Evolutionary conservation across 2,888 invertebrate genomes (phyloP).

Genomic region (Amaurobius ferox): DNA sequence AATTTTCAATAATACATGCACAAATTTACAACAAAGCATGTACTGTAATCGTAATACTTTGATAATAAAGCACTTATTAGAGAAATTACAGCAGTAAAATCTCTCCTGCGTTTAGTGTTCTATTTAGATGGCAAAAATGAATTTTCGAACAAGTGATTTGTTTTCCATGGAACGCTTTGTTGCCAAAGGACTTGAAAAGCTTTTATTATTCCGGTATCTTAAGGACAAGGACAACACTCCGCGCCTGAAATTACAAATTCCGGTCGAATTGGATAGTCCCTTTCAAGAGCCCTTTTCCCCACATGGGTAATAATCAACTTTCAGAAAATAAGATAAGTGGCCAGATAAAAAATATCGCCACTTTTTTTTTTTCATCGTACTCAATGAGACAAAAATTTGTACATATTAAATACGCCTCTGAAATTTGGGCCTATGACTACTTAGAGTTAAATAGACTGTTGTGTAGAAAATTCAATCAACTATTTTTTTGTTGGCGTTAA

Average conservation of each 20-base stretch:
- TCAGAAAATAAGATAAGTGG: constrained; percentile 24
- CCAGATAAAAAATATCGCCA: background rate
- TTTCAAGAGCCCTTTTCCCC: constrained; percentile 28
- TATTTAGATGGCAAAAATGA: constrained; percentile 58
- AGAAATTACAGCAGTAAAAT: no score
- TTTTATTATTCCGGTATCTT: constrained; percentile 57
- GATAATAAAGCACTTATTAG: background rate
- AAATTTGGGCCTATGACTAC: constrained; percentile 1
- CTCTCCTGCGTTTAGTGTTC: constrained; percentile 23
- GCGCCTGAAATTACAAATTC: constrained; percentile 61
- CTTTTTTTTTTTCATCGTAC: constrained; percentile 3
- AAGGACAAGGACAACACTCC: constrained; percentile 63
- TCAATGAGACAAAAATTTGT: background rate
- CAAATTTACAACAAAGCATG: no score
- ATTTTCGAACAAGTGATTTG: constrained; percentile 45
- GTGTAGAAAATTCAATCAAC: background rate
- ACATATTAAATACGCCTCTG: background rate
- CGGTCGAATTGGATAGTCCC: constrained; percentile 33
- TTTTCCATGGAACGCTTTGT: constrained; percentile 47
- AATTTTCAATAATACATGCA: background rate
- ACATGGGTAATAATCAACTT: constrained; percentile 44
- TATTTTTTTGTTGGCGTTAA: background rate
- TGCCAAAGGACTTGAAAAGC: constrained; percentile 66
- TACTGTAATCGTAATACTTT: no score
- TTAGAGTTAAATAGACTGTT: background rate